Evolutionary conservation across 2,113 vertebrate species (phyloP).

Genomic region (Myiopsitta monachus): DNA sequence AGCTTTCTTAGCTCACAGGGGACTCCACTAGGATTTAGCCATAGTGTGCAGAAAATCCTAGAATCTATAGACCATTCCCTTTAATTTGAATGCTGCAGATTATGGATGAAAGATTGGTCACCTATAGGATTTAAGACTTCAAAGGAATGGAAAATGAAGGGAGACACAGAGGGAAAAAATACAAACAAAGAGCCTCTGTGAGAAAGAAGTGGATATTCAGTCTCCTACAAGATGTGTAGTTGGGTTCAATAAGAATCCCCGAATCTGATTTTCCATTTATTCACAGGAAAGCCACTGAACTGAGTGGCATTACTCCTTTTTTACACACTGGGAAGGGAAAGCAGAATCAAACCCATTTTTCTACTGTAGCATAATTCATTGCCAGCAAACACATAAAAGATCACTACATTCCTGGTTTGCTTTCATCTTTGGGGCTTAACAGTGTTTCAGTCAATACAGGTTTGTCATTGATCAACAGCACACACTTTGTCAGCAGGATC

Average conservation of each 20-base stretch:
- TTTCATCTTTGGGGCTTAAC: conserved; percentile 29
- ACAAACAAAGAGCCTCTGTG: conserved; percentile 62
- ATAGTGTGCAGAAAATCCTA: conserved; percentile 78
- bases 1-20: conserved; percentile 71
- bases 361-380: neutral
- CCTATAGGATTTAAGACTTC: conserved; percentile 79
- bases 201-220: conserved; percentile 50
- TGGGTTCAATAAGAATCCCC: neutral
- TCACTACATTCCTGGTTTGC: neutral
- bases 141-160: conserved; percentile 77
- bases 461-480: neutral
- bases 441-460: neutral
- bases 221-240: neutral
- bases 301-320: neutral
- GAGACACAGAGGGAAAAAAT: conserved; percentile 64
- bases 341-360: neutral
- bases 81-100: conserved; percentile 83
- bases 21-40: conserved; percentile 75
- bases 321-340: neutral
- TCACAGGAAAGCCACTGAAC: neutral
- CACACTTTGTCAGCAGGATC: neutral
- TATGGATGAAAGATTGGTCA: conserved; percentile 83
- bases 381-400: neutral
- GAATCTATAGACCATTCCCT: conserved; percentile 80
- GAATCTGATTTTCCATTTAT: neutral